Evolutionary conservation across 2,888 invertebrate species (phyloP).

Genomic region (Torymus texanus): DNA sequence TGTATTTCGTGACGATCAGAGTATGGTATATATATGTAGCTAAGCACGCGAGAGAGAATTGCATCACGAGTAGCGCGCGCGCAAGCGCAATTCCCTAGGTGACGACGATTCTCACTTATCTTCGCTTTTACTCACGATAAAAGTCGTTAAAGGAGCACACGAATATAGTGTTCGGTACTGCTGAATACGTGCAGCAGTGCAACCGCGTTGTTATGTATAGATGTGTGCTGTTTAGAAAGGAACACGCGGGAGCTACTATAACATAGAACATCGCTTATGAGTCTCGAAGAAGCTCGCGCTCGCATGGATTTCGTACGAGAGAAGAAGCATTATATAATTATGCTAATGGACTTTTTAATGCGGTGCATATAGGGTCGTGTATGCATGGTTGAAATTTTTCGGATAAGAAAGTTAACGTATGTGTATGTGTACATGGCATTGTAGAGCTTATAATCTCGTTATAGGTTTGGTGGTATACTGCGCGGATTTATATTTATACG

Average conservation of each 20-base stretch:
- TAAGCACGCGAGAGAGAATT: slow-evolving; percentile 56
- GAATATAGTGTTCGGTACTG: background rate
- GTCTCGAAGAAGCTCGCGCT: background rate
- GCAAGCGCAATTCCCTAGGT: slow-evolving; percentile 20
- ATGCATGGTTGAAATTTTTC: background rate
- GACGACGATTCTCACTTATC: slow-evolving; percentile 62
- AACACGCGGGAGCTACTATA: background rate
- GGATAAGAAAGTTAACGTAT: too few relatives aligned
- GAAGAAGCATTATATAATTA: slow-evolving; percentile 35
- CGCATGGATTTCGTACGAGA: background rate
- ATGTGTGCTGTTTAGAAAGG: background rate
- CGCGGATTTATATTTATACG: too few relatives aligned
- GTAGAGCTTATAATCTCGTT: too few relatives aligned
- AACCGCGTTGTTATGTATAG: background rate
- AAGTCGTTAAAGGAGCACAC: slow-evolving; percentile 23
- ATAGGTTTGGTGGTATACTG: too few relatives aligned
- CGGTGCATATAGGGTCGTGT: background rate
- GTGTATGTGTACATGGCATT: too few relatives aligned
- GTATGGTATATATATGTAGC: too few relatives aligned
- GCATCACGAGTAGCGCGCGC: slow-evolving; percentile 55
- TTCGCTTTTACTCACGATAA: slow-evolving; percentile 63
- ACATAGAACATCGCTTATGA: background rate
- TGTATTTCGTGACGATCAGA: slow-evolving; percentile 28
- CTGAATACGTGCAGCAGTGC: background rate
- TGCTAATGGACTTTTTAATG: slow-evolving; percentile 38